Conservation (phyloP, 2,113 vertebrate genomes). For the Odontophorus gujanensis region DNA sequence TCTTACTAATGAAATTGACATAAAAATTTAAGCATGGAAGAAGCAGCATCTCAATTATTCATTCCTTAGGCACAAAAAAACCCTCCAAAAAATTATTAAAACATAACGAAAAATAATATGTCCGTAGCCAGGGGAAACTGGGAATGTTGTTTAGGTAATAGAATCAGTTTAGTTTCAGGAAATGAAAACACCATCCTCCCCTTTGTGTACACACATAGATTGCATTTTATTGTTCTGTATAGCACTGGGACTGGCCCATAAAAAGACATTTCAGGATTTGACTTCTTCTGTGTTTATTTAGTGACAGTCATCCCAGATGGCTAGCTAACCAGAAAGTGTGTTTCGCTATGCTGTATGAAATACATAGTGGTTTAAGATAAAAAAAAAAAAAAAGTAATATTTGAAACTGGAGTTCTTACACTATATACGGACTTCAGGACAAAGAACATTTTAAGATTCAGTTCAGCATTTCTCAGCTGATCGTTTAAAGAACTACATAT, state of each 20-base stretch:
- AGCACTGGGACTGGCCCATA: background rate
- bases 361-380: background rate
- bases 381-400: background rate
- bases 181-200: background rate
- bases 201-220: background rate
- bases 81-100: background rate
- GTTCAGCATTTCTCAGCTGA: background rate
- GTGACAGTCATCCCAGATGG: background rate
- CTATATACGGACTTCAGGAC: background rate
- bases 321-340: background rate
- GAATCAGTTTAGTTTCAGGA: background rate
- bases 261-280: background rate
- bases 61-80: constrained; percentile 11
- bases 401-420: background rate
- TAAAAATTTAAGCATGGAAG: background rate
- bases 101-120: constrained; percentile 4
- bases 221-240: background rate
- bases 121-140: background rate
- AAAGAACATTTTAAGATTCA: background rate
- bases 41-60: background rate
- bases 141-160: constrained; percentile 14
- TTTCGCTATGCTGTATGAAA: background rate
- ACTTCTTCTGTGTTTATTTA: background rate
- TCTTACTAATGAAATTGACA: background rate
- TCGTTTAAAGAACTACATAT: background rate